phyloP scores from a whole-genome alignment of 2,888 invertebrate species.

The Eupithecia insigniata region DNA sequence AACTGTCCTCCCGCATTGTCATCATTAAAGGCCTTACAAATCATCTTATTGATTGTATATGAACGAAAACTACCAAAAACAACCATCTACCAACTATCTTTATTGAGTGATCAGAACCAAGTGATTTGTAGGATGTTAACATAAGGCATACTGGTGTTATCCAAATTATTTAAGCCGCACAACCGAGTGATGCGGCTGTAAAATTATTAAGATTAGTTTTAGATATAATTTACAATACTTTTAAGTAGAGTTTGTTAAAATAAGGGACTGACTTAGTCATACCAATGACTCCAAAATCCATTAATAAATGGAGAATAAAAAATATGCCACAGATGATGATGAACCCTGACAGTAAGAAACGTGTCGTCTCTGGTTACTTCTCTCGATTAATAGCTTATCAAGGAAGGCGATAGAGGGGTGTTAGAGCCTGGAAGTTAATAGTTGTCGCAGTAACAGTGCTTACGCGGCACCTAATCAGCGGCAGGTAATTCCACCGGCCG shows the following conservation, averaged over 20 bases:
- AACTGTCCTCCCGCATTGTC: neutral
- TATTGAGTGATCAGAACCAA: no score
- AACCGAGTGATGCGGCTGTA: no score
- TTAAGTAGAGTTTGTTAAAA: no score
- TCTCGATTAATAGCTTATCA: slow-evolving; percentile 26
- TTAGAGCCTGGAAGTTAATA: slow-evolving; percentile 31
- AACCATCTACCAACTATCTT: neutral
- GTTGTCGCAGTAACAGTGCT: slow-evolving; percentile 39
- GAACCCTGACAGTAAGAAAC: neutral
- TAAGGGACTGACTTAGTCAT: no score
- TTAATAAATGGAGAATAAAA: no score
- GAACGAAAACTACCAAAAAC: neutral
- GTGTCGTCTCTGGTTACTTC: neutral
- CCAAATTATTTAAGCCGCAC: no score
- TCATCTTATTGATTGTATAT: neutral
- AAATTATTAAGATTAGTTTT: no score
- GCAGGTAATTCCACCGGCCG: slow-evolving; percentile 68
- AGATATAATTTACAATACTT: no score
- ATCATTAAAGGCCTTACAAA: neutral
- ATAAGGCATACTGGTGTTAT: no score
- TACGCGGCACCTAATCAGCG: slow-evolving; percentile 68
- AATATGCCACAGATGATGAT: no score
- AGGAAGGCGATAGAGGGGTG: slow-evolving; percentile 25
- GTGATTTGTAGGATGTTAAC: no score
- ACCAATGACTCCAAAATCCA: no score